Evolutionary conservation across 2,113 vertebrate genomes (phyloP).

Genomic region (Plotosus lineatus): DNA sequence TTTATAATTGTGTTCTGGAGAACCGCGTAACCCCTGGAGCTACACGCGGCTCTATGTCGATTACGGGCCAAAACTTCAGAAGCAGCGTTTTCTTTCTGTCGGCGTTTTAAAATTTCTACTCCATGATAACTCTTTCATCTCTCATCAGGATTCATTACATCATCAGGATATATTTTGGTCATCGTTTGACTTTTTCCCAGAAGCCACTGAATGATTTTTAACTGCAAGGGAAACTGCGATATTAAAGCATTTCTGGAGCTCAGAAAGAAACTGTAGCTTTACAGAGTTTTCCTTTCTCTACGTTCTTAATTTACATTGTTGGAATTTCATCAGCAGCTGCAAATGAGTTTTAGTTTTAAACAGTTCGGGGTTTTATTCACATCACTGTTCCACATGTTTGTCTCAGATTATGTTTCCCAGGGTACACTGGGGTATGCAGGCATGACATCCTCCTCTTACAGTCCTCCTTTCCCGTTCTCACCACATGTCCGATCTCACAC

Average conservation of each 20-base stretch:
- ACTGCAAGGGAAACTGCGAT: not conserved
- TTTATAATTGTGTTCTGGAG: not conserved
- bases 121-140: not conserved
- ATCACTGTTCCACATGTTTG: not conserved
- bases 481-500: no score
- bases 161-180: not conserved
- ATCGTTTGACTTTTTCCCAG: not conserved
- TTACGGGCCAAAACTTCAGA: conserved; percentile 15
- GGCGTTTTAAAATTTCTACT: not conserved
- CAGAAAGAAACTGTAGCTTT: not conserved
- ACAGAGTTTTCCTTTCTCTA: not conserved
- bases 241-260: not conserved
- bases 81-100: conserved; percentile 14
- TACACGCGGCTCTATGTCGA: not conserved
- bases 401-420: no score
- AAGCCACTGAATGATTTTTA: not conserved
- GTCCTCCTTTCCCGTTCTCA: no score
- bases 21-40: not conserved
- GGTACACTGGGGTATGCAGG: no score
- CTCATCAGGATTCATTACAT: not conserved
- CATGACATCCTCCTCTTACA: no score
- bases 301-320: no score
- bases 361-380: not conserved
- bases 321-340: no score
- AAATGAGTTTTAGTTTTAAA: no score